These are phyloP conservation scores for Hippopotamus amphibius DNA, from an alignment of 2,113 vertebrate species.

Conservation along the genomic window DNA sequence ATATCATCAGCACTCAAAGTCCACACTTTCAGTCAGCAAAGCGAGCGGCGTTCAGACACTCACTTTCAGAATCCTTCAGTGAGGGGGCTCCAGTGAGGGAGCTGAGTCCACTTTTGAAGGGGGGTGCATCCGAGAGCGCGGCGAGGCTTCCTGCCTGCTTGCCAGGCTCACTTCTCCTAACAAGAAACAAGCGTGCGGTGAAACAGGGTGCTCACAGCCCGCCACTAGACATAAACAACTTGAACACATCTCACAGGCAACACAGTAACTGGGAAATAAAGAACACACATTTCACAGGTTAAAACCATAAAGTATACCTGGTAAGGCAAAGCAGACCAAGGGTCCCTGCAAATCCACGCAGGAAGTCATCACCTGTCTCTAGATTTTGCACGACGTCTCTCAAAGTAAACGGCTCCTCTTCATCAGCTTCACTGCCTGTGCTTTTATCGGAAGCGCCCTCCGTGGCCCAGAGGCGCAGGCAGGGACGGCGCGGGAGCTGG, in stretches of 20 bases:
- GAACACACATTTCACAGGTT: not conserved
- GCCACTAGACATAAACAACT: not conserved
- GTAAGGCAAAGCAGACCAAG: not conserved
- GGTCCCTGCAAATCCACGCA: rapidly evolving
- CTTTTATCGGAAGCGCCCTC: conserved; percentile 79
- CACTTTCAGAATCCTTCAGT: conserved; percentile 86
- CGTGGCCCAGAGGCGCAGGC: not conserved
- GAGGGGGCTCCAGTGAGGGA: conserved; percentile 81
- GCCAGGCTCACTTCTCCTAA: conserved; percentile 88
- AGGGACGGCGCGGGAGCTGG: not conserved
- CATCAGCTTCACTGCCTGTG: conserved; percentile 69
- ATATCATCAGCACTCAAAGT: rapidly evolving
- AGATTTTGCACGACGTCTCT: conserved; percentile 63
- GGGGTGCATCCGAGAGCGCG: conserved; percentile 82
- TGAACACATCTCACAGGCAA: not conserved
- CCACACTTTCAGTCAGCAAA: rapidly evolving
- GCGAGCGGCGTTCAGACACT: conserved; percentile 55
- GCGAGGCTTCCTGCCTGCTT: conserved; percentile 80
- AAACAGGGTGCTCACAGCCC: rapidly evolving
- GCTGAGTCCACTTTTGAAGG: conserved; percentile 81
- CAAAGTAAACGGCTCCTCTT: conserved; percentile 54
- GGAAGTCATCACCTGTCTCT: conserved; percentile 65
- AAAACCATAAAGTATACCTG: not conserved
- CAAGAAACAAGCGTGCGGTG: not conserved
- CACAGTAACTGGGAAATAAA: not conserved